Percentiles rank a stretch among this genome's conserved stretches.
phyloP scores from a whole-genome alignment of 37 sponge, comb jelly and placozoan genomes.

The Geodia barretti region DNA sequence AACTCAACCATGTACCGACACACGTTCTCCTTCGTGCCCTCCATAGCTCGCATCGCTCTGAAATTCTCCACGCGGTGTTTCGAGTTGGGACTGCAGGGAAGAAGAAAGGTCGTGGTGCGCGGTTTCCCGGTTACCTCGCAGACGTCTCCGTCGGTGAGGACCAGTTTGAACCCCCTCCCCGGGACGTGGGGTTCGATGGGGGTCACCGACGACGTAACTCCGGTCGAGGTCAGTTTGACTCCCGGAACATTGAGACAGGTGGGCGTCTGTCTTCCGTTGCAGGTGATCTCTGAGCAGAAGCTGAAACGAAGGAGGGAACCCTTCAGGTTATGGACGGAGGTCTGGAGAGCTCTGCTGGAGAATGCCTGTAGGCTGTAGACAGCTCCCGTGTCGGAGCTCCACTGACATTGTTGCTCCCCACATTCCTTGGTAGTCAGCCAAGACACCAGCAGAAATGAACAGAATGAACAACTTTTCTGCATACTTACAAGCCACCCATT shows the following conservation, averaged over 20 bases:
- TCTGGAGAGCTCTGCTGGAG: constrained; percentile 2
- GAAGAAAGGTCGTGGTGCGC: constrained; percentile 36
- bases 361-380: constrained; percentile 30
- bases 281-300: constrained; percentile 2
- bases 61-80: background rate
- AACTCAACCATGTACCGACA: constrained; percentile 70
- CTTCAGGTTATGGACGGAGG: constrained; percentile 20
- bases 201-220: constrained; percentile 10
- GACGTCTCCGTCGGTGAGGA: constrained; percentile 47
- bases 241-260: constrained; percentile 56
- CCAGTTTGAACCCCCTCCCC: constrained; percentile 37
- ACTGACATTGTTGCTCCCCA: background rate
- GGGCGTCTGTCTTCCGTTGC: constrained; percentile 16
- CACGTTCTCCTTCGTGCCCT: constrained; percentile 44
- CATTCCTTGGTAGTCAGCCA: background rate
- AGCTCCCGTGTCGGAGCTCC: constrained; percentile 30
- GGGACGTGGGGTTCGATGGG: constrained; percentile 45
- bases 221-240: constrained; percentile 39
- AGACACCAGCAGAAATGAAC: too few species aligned
- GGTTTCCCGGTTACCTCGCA: constrained; percentile 64
- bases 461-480: too few species aligned
- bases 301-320: constrained; percentile 27
- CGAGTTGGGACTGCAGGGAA: constrained; percentile 50
- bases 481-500: too few species aligned
- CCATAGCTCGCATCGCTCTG: constrained; percentile 22